phyloP scores from a whole-genome alignment of 2,113 vertebrate genomes.

The Petromus typicus region DNA sequence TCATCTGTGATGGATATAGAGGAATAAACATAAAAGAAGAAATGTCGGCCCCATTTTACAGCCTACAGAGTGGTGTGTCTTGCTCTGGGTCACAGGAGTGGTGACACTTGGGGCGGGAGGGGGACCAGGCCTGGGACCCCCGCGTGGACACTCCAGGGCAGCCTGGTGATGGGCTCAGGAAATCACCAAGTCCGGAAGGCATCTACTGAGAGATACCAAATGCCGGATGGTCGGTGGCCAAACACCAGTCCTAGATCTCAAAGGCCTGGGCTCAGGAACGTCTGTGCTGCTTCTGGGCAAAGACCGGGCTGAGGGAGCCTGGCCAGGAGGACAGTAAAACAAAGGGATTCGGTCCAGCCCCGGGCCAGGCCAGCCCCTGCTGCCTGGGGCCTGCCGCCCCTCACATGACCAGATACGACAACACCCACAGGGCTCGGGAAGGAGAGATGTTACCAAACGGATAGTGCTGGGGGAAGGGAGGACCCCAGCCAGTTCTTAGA shows the following conservation, averaged over 20 bases:
- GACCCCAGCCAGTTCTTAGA: neutral
- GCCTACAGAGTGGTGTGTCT: rapidly evolving
- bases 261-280: neutral
- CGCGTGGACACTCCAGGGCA: neutral
- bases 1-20: neutral
- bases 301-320: neutral
- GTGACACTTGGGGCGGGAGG: neutral
- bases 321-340: neutral
- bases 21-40: neutral
- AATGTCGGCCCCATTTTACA: neutral
- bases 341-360: neutral
- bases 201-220: neutral
- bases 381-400: neutral
- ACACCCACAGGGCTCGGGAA: neutral
- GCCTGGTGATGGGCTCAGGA: neutral
- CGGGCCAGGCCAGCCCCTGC: neutral
- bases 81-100: neutral
- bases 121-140: neutral
- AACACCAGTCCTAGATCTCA: neutral
- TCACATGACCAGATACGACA: neutral
- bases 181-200: neutral
- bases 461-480: rapidly evolving
- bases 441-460: neutral
- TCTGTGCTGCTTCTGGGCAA: slow-evolving; percentile 28
- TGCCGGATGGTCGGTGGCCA: neutral